Conservation (phyloP, 2,797 vertebrate species). For the Microctenopoma stevenorrisi region DNA sequence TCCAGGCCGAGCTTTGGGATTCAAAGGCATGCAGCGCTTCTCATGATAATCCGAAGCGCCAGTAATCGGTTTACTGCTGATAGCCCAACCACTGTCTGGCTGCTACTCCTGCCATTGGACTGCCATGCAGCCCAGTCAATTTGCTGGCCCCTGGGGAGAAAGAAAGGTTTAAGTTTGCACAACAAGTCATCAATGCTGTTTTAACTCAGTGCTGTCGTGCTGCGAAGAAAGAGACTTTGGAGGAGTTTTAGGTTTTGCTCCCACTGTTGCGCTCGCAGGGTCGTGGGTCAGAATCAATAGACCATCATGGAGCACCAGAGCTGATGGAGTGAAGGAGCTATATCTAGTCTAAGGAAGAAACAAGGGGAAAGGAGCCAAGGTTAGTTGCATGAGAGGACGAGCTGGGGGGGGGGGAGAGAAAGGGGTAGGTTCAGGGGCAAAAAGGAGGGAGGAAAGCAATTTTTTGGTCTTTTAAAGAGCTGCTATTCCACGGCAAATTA, state of each 20-base stretch:
- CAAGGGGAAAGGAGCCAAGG: constrained; percentile 42
- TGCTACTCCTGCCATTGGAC: constrained; percentile 60
- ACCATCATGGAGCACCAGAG: constrained; percentile 60
- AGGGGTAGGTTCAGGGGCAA: constrained; percentile 44
- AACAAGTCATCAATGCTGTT: constrained; percentile 71
- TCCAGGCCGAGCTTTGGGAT: constrained; percentile 71
- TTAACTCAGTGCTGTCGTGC: constrained; percentile 71
- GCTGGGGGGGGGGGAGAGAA: background rate
- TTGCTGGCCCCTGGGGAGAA: constrained; percentile 59
- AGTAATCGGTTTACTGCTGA: constrained; percentile 75
- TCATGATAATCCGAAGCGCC: constrained; percentile 79
- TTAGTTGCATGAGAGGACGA: constrained; percentile 45
- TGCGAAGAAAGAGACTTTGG: constrained; percentile 65
- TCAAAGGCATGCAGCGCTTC: constrained; percentile 73
- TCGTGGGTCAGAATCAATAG: constrained; percentile 76
- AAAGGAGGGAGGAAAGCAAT: constrained; percentile 66
- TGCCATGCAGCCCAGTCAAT: constrained; percentile 75
- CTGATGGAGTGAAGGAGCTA: constrained; percentile 51
- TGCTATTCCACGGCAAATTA: constrained; percentile 84
- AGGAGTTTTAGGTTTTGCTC: constrained; percentile 52
- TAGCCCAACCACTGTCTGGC: constrained; percentile 56
- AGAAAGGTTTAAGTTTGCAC: constrained; percentile 67
- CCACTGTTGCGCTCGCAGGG: constrained; percentile 45
- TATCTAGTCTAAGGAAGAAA: constrained; percentile 43
- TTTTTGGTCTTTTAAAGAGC: constrained; percentile 78